Conservation (phyloP, 64 coral and sea anemone species). For the Montipora capricornis region DNA sequence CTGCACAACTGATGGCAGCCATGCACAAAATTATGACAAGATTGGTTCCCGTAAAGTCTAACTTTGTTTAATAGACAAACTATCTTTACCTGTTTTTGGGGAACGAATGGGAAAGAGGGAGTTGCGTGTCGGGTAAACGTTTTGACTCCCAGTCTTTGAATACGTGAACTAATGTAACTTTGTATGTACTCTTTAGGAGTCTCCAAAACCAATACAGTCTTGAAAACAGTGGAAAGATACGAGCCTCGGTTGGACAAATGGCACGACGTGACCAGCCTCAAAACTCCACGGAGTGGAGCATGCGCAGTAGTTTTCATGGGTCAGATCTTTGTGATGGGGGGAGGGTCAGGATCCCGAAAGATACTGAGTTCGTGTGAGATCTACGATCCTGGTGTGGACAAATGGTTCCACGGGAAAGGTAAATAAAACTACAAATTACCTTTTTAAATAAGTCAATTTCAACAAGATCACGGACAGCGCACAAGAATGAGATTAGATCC, state of each 20-base stretch:
- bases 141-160: not conserved
- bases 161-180: not conserved
- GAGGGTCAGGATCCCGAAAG: constrained; percentile 40
- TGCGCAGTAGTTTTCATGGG: constrained; percentile 82
- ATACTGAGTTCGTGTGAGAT: constrained; percentile 83
- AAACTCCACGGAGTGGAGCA: constrained; percentile 88
- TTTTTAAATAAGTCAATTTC: too few species aligned
- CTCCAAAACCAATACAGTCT: constrained; percentile 46
- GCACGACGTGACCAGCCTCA: constrained; percentile 64
- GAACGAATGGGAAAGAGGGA: too few species aligned
- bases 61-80: too few species aligned
- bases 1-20: too few species aligned
- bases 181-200: constrained; percentile 47
- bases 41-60: too few species aligned
- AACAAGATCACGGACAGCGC: too few species aligned
- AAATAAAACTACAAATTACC: not conserved
- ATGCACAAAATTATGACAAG: too few species aligned
- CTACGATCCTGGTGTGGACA: constrained; percentile 70
- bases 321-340: constrained; percentile 86
- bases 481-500: too few species aligned
- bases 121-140: too few species aligned
- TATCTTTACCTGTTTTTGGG: too few species aligned
- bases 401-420: constrained; percentile 85
- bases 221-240: constrained; percentile 83
- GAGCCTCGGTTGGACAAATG: constrained; percentile 69